These are phyloP conservation scores for Leptinotarsa juncta DNA, from an alignment of 2,888 invertebrate species.

Conservation along the genomic window DNA sequence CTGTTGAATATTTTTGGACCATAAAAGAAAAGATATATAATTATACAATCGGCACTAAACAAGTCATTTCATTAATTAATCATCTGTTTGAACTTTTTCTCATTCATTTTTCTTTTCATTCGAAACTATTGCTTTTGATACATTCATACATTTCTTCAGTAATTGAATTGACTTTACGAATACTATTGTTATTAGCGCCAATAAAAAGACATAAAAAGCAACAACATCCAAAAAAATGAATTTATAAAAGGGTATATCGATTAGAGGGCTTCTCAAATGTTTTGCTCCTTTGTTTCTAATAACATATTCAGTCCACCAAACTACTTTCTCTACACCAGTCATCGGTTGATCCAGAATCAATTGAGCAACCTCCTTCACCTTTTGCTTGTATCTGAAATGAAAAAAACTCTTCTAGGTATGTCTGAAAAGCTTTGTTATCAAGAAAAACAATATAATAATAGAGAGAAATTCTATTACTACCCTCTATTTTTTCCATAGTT, in stretches of 20 bases:
- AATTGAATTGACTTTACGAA: constrained; percentile 17
- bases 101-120: neutral
- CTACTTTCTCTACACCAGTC: constrained; percentile 51
- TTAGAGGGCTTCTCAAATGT: constrained; percentile 46
- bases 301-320: constrained; percentile 58
- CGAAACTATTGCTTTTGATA: neutral
- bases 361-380: constrained; percentile 40
- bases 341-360: constrained; percentile 48
- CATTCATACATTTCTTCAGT: neutral
- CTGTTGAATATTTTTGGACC: too few relatives aligned
- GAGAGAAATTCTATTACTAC: too few relatives aligned
- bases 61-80: neutral
- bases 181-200: constrained; percentile 12
- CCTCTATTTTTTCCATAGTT: too few relatives aligned
- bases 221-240: constrained; percentile 52
- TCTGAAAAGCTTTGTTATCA: too few relatives aligned
- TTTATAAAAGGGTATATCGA: constrained; percentile 48
- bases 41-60: too few relatives aligned
- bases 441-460: too few relatives aligned
- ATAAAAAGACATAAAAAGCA: constrained; percentile 33
- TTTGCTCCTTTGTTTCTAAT: constrained; percentile 52
- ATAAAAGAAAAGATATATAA: too few relatives aligned
- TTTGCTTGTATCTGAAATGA: constrained; percentile 48
- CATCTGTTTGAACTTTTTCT: too few relatives aligned
- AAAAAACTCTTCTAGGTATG: neutral